Evolutionary conservation across 2,113 vertebrate species (phyloP).

Genomic region (Channa argus): DNA sequence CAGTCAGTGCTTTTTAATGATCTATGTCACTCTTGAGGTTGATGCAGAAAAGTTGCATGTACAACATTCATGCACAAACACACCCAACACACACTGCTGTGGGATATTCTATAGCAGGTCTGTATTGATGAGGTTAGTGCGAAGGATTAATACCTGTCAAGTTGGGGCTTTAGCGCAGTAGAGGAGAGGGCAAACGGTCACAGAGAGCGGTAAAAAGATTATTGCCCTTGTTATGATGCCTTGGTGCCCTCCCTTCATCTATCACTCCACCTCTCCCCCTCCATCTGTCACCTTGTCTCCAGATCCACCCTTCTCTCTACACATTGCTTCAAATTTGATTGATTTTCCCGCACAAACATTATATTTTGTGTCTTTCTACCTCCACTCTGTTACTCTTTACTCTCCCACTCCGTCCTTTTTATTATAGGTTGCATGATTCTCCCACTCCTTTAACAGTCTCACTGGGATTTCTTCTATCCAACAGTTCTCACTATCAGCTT

Average conservation of each 20-base stretch:
- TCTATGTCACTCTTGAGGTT: constrained; percentile 6
- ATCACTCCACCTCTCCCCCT: constrained; percentile 38
- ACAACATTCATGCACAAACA: constrained; percentile 12
- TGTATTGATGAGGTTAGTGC: constrained; percentile 60
- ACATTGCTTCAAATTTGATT: constrained; percentile 49
- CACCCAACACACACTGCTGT: constrained; percentile 11
- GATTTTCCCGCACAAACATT: constrained; percentile 50
- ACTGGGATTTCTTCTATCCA: background rate
- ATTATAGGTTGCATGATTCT: constrained; percentile 19
- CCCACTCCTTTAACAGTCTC: background rate
- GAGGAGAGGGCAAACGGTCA: constrained; percentile 74
- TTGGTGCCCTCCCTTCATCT: constrained; percentile 47
- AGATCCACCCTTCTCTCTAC: constrained; percentile 42
- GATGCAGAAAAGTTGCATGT: constrained; percentile 19
- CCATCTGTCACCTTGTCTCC: constrained; percentile 56
- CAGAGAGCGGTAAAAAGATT: constrained; percentile 60
- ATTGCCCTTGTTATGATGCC: constrained; percentile 70
- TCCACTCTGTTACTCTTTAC: constrained; percentile 23
- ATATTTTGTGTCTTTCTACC: constrained; percentile 39
- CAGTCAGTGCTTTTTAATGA: constrained; percentile 35
- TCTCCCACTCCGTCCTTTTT: constrained; percentile 12
- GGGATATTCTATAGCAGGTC: constrained; percentile 12
- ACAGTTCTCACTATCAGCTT: background rate
- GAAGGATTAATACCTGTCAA: constrained; percentile 69
- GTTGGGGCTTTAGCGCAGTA: constrained; percentile 42